Percentiles rank a stretch among this genome's conserved stretches.
Evolutionary conservation across 2,113 vertebrate genomes (phyloP).

Genomic region (Lepus timidus): DNA sequence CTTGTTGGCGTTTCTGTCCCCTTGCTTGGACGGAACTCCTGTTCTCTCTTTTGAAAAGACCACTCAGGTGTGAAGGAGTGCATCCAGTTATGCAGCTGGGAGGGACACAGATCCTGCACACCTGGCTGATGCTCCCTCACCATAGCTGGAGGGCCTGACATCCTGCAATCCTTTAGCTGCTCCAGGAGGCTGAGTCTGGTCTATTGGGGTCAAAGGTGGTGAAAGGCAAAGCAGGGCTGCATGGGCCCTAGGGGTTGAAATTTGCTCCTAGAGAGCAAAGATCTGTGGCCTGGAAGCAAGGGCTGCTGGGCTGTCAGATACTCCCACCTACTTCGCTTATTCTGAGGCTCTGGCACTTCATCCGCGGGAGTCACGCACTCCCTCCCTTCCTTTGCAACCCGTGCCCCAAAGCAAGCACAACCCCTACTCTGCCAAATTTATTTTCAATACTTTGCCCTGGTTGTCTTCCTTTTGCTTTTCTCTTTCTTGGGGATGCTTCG

Average conservation of each 20-base stretch:
- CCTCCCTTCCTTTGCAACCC: background rate
- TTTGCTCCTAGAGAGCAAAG: background rate
- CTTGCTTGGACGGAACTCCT: background rate
- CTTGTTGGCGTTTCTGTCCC: background rate
- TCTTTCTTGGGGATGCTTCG: conserved; percentile 1
- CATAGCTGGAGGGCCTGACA: background rate
- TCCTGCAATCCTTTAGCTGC: background rate
- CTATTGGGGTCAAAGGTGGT: background rate
- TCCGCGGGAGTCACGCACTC: too few species aligned
- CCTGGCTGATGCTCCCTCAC: background rate
- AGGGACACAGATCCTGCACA: background rate
- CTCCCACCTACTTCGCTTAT: background rate
- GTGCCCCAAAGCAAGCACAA: background rate
- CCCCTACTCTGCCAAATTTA: background rate
- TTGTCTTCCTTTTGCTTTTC: background rate
- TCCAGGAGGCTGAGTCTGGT: background rate
- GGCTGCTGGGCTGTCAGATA: background rate
- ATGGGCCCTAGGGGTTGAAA: background rate
- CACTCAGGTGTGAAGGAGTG: background rate
- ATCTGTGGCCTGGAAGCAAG: background rate
- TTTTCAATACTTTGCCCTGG: background rate
- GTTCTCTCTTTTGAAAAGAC: background rate
- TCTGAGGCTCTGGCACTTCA: background rate
- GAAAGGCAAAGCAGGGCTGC: background rate
- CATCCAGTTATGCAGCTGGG: background rate